Evolutionary conservation across 2,888 invertebrate species (phyloP).

Genomic region (Ceriagrion tenellum): DNA sequence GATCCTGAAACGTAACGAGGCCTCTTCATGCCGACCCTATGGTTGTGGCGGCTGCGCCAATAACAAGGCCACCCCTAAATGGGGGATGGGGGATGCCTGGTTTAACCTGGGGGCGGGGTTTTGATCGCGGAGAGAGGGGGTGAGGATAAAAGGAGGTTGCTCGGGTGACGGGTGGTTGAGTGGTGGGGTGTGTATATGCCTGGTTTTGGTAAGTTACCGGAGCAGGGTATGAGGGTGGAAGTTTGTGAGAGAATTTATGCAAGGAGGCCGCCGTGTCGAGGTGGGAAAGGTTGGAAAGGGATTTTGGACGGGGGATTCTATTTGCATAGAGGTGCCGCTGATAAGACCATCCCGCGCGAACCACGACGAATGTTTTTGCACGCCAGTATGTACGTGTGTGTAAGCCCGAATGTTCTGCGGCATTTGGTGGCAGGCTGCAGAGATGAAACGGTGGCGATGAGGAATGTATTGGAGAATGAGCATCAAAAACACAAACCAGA

Average conservation of each 20-base stretch:
- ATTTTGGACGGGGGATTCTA: slow-evolving; percentile 29
- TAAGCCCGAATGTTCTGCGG: not conserved
- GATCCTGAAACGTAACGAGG: not conserved
- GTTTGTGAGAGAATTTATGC: slow-evolving; percentile 13
- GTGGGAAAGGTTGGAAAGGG: not conserved
- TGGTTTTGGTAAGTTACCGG: not conserved
- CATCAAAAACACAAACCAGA: not conserved
- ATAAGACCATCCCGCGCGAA: slow-evolving; percentile 30
- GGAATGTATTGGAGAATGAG: not conserved
- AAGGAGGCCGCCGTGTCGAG: not conserved
- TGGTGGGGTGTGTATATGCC: too few relatives aligned
- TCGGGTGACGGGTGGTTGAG: not conserved
- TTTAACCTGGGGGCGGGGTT: not conserved
- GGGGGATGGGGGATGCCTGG: not conserved
- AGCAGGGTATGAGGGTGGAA: not conserved
- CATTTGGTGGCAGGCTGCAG: not conserved
- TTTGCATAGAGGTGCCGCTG: slow-evolving; percentile 63
- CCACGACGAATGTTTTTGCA: not conserved
- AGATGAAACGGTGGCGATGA: not conserved
- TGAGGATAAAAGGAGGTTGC: not conserved
- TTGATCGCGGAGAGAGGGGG: not conserved
- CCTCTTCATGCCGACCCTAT: slow-evolving; percentile 22
- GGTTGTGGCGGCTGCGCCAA: not conserved
- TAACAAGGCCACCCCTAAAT: not conserved
- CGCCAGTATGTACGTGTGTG: not conserved